These are phyloP conservation scores for Aplocera efformata DNA, from an alignment of 2,888 invertebrate genomes.

Conservation along the genomic window DNA sequence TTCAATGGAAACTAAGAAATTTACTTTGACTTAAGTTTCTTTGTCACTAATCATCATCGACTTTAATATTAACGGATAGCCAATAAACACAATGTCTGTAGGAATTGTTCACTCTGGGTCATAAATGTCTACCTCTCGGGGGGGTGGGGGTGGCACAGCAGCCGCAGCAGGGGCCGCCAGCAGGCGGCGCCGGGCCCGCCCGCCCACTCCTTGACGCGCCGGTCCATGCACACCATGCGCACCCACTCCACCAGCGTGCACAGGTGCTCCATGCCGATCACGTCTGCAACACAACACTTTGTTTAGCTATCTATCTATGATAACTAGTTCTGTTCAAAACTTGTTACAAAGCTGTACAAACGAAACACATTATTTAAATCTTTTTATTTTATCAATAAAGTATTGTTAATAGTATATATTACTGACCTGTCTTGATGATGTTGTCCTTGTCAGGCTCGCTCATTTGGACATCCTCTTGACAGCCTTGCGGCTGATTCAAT, in stretches of 20 bases:
- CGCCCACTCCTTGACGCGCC: conserved; percentile 92
- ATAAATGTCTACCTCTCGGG: conserved; percentile 60
- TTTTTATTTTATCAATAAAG: too few species aligned
- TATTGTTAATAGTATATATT: too few species aligned
- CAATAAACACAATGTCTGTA: background rate
- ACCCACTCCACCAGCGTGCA: conserved; percentile 87
- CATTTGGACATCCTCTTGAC: conserved; percentile 54
- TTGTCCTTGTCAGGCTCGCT: conserved; percentile 42
- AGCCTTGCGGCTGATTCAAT: conserved; percentile 45
- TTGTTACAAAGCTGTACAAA: too few species aligned
- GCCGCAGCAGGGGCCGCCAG: conserved; percentile 90
- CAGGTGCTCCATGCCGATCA: conserved; percentile 50
- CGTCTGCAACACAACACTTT: conserved; percentile 13
- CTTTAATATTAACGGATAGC: background rate
- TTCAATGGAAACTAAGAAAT: too few species aligned
- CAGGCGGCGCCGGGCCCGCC: conserved; percentile 91
- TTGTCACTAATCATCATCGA: too few species aligned
- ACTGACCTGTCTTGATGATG: conserved; percentile 35
- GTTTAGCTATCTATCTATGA: too few species aligned
- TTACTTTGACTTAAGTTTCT: too few species aligned
- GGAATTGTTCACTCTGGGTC: background rate
- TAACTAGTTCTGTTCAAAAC: too few species aligned
- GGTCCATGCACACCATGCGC: conserved; percentile 89
- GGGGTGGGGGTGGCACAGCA: conserved; percentile 85
- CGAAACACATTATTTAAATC: too few species aligned